Percentiles rank a stretch among this genome's conserved stretches.
Evolutionary conservation across 2,888 invertebrate genomes (phyloP).

Genomic region (Paralinhomoeus sp.): DNA sequence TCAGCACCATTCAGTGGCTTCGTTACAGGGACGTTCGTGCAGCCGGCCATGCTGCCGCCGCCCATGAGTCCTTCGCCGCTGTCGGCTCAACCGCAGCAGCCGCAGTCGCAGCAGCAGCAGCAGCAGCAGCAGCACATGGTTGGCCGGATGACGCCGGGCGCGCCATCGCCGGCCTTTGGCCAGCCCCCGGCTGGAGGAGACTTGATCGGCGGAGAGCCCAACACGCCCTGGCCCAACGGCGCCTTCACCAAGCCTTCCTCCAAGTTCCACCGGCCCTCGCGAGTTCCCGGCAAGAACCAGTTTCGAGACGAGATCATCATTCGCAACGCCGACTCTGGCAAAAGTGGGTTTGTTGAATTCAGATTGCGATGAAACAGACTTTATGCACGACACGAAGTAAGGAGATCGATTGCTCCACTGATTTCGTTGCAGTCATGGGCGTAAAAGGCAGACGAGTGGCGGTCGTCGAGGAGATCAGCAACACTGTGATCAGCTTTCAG

Average conservation of each 20-base stretch:
- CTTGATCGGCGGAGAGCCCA: too few relatives aligned
- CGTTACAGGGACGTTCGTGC: background rate
- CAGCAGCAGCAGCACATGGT: background rate
- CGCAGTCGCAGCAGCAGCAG: background rate
- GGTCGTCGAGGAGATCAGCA: constrained; percentile 93
- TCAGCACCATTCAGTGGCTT: background rate
- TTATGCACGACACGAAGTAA: too few relatives aligned
- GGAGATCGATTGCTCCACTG: background rate
- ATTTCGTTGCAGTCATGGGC: constrained; percentile 56
- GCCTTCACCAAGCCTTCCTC: constrained; percentile 56
- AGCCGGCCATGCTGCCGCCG: background rate
- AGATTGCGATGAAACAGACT: too few relatives aligned
- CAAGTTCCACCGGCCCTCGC: constrained; percentile 7
- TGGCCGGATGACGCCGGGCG: too few relatives aligned
- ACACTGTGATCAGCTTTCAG: constrained; percentile 95
- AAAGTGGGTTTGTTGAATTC: constrained; percentile 61
- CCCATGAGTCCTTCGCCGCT: background rate
- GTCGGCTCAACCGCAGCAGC: background rate
- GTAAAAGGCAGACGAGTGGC: constrained; percentile 92
- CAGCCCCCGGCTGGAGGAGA: too few relatives aligned
- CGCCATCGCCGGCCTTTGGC: background rate
- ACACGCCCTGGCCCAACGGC: constrained; percentile 30
- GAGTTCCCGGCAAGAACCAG: constrained; percentile 66
- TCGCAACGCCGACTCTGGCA: constrained; percentile 77
- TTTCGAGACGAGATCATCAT: constrained; percentile 85